Evolutionary conservation across 2,797 vertebrate genomes (phyloP), one percentile per base, ranked within the genome.

Genomic region (Gymnocypris eckloni): DNA sequence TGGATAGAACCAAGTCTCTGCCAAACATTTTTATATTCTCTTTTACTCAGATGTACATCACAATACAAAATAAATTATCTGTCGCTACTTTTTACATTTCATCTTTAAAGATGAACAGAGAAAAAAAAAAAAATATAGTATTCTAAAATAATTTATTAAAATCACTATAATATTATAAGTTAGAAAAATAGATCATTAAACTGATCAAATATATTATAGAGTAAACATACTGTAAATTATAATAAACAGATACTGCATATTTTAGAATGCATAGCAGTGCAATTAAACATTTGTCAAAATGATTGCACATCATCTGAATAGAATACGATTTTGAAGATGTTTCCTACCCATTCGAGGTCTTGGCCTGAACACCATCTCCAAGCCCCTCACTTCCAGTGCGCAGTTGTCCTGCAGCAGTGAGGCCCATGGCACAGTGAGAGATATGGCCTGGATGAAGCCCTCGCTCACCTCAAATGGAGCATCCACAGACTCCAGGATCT

Each of bases 371-470:
- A 97, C 96, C 96, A 99, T 95, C 90, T 98, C 96, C 89, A 99
- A 92, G 78, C 98, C 98, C 87, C 95, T 98, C 66, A 99, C 95
- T 94, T 98, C 98, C 54, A 99, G 95, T 0, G 97, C 96, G 93
- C 98, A 99, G 91, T 98, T 98, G 88, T 99, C 98, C 91, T 98
- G 97, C 22, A 99, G 95, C 88, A 99, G 94, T 0, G 98, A 97
- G 12, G 97, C 97, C 98, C 98, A 99, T 0, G 98, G 98, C 76
- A 99, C 96, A 1, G 96, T 98, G 66, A 99, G 94, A 79, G 97
- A 97, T 90, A 99, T 99, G n/a, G 97, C 96, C 80, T 98, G 97
- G 91, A 99, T 99, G 91, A 99, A 99, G 73, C 98, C 98, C 85
- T 97, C 96, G 0, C 95, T 98, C 84, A 99, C 97, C 94, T 99